Percentiles rank a stretch among this genome's conserved stretches.
phyloP scores from a whole-genome alignment of 2,113 vertebrate species.

The Tauraco erythrolophus region DNA sequence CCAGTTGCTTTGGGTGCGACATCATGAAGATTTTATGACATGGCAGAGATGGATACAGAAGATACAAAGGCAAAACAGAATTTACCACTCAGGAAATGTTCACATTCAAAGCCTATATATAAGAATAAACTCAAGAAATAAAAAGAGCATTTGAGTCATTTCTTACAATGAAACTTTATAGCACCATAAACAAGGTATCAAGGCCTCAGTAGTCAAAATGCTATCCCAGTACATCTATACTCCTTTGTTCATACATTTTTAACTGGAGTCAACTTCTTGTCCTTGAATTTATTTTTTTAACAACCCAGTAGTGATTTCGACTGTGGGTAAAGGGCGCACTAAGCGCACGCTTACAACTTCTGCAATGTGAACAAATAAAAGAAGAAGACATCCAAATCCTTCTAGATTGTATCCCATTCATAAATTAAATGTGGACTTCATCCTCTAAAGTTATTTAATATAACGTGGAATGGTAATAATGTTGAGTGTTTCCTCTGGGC shows the following conservation, averaged over 20 bases:
- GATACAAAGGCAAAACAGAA: neutral
- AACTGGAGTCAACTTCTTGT: neutral
- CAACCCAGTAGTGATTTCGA: neutral
- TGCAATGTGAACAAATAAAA: neutral
- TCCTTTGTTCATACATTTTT: neutral
- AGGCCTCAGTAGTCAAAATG: neutral
- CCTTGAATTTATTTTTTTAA: constrained; percentile 18
- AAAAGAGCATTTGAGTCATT: neutral
- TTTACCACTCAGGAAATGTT: neutral
- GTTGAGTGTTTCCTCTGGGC: constrained; percentile 9
- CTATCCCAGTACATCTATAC: neutral
- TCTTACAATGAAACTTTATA: neutral
- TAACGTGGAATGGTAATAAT: neutral
- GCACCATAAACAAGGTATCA: neutral
- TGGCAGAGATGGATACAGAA: neutral
- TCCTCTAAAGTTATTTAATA: neutral
- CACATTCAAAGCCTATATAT: neutral
- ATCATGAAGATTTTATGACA: neutral
- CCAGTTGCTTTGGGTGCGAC: neutral
- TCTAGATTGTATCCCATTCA: neutral
- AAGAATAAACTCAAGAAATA: constrained; percentile 1
- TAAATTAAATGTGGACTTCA: neutral
- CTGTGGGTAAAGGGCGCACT: neutral
- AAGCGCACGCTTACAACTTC: neutral
- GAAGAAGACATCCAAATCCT: neutral